Conservation (phyloP, 2,113 vertebrate genomes). For the Enhydra lutris region DNA sequence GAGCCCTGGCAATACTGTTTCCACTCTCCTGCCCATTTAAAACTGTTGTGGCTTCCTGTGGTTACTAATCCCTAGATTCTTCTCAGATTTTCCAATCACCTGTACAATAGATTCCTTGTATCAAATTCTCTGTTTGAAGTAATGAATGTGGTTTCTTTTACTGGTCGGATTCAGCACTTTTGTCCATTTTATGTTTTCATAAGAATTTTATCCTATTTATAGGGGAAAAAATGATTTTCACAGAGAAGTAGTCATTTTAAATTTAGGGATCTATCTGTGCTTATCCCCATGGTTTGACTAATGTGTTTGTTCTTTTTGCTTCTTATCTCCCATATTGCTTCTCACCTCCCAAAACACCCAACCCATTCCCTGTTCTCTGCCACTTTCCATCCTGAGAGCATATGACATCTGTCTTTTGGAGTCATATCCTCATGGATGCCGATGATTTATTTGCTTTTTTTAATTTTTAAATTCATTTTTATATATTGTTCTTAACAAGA, state of each 20-base stretch:
- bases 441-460: constrained; percentile 6
- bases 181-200: constrained; percentile 30
- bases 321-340: background rate
- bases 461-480: background rate
- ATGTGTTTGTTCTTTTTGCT: background rate
- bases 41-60: background rate
- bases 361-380: background rate
- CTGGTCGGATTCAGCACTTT: background rate
- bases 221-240: background rate
- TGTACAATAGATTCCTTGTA: background rate
- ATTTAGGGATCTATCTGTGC: background rate
- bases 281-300: background rate
- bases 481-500: background rate
- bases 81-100: background rate
- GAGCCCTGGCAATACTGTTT: background rate
- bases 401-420: background rate
- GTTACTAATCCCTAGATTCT: background rate
- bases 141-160: constrained; percentile 6
- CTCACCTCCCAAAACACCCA: background rate
- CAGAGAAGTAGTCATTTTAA: background rate
- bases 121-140: constrained; percentile 10
- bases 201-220: background rate
- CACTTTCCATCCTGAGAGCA: background rate
- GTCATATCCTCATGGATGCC: background rate
- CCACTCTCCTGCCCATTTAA: background rate